Conservation (phyloP, 1,140 invertebrate species). For the Sitobion miscanthi region DNA sequence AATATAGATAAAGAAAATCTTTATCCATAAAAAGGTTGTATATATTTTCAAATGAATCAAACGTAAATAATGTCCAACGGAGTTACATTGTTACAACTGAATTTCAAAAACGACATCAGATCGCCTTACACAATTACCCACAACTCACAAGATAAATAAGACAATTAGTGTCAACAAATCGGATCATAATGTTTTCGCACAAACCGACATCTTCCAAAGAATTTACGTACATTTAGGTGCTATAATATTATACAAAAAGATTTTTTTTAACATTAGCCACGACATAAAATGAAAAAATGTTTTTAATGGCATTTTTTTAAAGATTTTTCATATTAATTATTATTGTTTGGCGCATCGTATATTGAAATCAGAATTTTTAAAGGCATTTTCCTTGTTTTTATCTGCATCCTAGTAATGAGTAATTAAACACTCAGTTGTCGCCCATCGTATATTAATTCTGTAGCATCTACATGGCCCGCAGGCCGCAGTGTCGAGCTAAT, state of each 20-base stretch:
- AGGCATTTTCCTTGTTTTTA: too few species aligned
- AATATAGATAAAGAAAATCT: background rate
- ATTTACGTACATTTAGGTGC: background rate
- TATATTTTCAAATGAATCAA: background rate
- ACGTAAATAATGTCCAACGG: background rate
- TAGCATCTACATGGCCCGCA: too few species aligned
- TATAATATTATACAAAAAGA: too few species aligned
- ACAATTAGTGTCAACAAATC: background rate
- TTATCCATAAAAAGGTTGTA: background rate
- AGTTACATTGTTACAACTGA: background rate
- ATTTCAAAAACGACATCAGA: background rate
- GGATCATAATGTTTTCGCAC: background rate
- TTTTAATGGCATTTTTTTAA: too few species aligned
- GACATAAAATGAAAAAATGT: too few species aligned
- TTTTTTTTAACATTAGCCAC: too few species aligned
- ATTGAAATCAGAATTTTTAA: too few species aligned
- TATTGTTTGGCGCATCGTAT: too few species aligned
- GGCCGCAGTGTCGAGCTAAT: background rate
- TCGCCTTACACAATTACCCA: background rate
- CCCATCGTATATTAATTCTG: too few species aligned
- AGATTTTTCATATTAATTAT: too few species aligned
- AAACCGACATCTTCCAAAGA: background rate
- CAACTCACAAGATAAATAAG: background rate
- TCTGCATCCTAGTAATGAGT: too few species aligned
- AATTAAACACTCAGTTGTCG: too few species aligned